Evolutionary conservation across 2,113 vertebrate genomes (phyloP), one percentile per base, ranked within the genome.

Genomic region (Bathybates hornii): DNA sequence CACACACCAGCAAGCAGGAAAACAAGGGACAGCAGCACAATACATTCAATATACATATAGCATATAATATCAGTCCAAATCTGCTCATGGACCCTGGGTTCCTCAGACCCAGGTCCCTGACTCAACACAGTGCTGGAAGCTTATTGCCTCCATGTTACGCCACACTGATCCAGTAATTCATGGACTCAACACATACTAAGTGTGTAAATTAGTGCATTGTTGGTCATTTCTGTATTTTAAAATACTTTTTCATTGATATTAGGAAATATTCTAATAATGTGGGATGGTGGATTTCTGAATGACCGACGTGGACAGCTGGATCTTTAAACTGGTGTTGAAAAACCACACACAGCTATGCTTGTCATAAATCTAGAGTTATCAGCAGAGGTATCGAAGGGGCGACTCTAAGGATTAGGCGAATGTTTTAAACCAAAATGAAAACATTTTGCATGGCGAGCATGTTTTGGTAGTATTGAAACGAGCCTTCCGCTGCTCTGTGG

Each of bases 21-120:
- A 53, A 53, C 19, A 1, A 53, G 19, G n/a, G 52, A 53, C 52
- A 21, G n/a, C 52, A 54, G n/a, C n/a, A 54, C 52, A 54, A 54
- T 54, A 21, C 52, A 54, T 0, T 54, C 10, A 21, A 12, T 54
- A 54, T 54, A 54, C 52, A 54, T 54, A 21, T 2, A 54, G 52
- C 52, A 0, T 54, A 54, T 54, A 54, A 54, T 54, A 54, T 54
- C n/a, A 21, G n/a, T 0, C 53, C 53, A 54, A 12, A 24, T 12
- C 1, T 54, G 53, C n/a, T 54, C n/a, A 21, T 54, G n/a, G n/a
- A 54, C n/a, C n/a, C 53, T 12, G 53, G 0, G n/a, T 24, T 0
- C 53, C 53, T 54, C 53, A 24, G 53, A 54, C 53, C 12, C 41
- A 43, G 41, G 41, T 43, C 41, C 43, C 12, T 45, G 43, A 45